phyloP scores from a whole-genome alignment of 2,797 vertebrate genomes.

The Tarsius wallacei region DNA sequence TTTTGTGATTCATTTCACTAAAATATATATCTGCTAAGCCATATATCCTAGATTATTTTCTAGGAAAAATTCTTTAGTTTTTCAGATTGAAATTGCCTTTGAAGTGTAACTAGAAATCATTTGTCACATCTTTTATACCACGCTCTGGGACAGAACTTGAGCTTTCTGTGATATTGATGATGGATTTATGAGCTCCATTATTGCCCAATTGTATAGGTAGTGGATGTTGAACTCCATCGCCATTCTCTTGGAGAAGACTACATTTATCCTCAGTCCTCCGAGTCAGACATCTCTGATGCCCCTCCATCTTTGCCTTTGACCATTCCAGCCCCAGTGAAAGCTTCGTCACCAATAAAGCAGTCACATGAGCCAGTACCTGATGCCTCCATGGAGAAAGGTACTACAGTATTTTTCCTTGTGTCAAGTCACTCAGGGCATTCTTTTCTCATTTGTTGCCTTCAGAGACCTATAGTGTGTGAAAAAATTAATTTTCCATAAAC shows the following conservation, averaged over 20 bases:
- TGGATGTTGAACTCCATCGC: constrained; percentile 98
- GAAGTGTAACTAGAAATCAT: not conserved
- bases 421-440: not conserved
- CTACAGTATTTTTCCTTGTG: not conserved
- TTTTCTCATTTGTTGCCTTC: constrained; percentile 29
- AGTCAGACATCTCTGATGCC: constrained; percentile 90
- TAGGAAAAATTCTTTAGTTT: not conserved
- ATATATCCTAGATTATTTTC: not conserved
- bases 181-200: constrained; percentile 40
- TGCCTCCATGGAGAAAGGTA: constrained; percentile 95
- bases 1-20: not conserved
- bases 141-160: not conserved
- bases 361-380: constrained; percentile 90
- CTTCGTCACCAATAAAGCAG: constrained; percentile 93
- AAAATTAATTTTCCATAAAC: not conserved
- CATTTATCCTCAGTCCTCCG: constrained; percentile 91
- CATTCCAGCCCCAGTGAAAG: constrained; percentile 90
- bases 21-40: not conserved
- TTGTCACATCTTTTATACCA: not conserved
- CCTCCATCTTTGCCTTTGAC: constrained; percentile 89
- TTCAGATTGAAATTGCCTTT: not conserved
- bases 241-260: constrained; percentile 96
- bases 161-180: not conserved
- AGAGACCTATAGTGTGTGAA: not conserved
- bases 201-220: constrained; percentile 92